Percentiles rank a stretch among this genome's conserved stretches.
These are phyloP conservation scores for Pelosia muscerda DNA, from an alignment of 2,888 invertebrate species.

Conservation along the genomic window DNA sequence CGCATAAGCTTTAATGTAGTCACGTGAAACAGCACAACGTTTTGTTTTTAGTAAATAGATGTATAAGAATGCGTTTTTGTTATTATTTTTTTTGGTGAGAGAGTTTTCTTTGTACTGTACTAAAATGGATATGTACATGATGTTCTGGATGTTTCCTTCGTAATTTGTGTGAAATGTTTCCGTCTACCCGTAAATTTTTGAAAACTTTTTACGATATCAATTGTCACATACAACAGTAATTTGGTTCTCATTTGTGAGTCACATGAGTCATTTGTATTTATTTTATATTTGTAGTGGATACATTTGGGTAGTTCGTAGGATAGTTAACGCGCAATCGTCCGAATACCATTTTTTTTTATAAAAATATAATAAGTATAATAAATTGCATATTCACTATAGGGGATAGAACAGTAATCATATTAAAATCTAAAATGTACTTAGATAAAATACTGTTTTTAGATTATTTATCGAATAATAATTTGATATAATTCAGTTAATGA, in stretches of 20 bases:
- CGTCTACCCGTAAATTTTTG: background rate
- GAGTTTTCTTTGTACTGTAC: slow-evolving; percentile 25
- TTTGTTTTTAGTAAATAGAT: slow-evolving; percentile 25
- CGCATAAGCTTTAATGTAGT: slow-evolving; percentile 23
- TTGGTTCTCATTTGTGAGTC: background rate
- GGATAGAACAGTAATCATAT: too few relatives aligned
- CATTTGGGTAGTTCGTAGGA: too few relatives aligned
- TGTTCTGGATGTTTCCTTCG: background rate
- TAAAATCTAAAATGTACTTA: too few relatives aligned
- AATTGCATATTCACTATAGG: too few relatives aligned
- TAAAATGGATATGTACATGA: background rate
- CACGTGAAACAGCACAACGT: slow-evolving; percentile 38
- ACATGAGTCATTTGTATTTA: background rate
- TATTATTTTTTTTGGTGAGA: slow-evolving; percentile 9
- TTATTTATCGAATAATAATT: too few relatives aligned
- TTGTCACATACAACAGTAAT: background rate
- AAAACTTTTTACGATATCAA: too few relatives aligned
- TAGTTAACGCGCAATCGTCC: background rate
- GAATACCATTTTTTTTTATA: background rate
- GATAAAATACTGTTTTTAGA: too few relatives aligned
- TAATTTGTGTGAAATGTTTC: background rate
- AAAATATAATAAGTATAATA: too few relatives aligned
- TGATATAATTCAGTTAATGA: too few relatives aligned
- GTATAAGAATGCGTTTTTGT: slow-evolving; percentile 14
- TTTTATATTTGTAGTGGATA: too few relatives aligned